Conservation (phyloP, 1,140 invertebrate species). For the Pseudomyrmex pallidus region DNA sequence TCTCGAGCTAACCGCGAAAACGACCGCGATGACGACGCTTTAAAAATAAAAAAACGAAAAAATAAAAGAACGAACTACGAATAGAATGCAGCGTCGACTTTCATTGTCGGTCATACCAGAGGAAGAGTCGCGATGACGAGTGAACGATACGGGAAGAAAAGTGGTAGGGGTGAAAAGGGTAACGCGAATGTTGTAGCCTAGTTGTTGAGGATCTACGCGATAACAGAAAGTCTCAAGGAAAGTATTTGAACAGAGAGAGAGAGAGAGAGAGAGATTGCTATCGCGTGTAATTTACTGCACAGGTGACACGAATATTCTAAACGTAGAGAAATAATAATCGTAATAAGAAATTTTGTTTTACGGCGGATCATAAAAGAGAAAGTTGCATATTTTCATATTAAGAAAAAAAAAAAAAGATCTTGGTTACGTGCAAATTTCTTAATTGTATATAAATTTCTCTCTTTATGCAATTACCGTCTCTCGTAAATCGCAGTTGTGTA, state of each 20-base stretch:
- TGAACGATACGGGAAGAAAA: constrained; percentile 32
- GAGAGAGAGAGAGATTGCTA: neutral
- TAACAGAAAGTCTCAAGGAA: constrained; percentile 52
- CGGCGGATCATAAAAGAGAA: neutral
- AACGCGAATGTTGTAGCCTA: constrained; percentile 40
- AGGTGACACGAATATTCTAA: neutral
- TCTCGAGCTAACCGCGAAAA: constrained; percentile 79
- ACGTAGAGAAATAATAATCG: neutral
- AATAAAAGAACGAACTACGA: constrained; percentile 41
- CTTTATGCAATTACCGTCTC: neutral
- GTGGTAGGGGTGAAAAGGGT: constrained; percentile 45
- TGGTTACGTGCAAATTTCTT: neutral
- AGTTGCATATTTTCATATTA: neutral
- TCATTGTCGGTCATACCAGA: constrained; percentile 79
- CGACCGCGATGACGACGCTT: constrained; percentile 8
- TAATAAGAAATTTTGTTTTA: neutral
- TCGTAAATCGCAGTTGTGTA: neutral
- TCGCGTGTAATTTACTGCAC: neutral
- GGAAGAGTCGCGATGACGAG: constrained; percentile 32
- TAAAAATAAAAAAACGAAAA: constrained; percentile 28
- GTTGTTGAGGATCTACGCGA: neutral
- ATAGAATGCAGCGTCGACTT: constrained; percentile 78
- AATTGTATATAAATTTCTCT: neutral
- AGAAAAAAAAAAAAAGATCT: too few species aligned
- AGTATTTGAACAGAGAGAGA: neutral